Percentiles rank a stretch among this genome's conserved stretches.
Conservation (phyloP, 2,888 invertebrate species). For the Luperina testacea region DNA sequence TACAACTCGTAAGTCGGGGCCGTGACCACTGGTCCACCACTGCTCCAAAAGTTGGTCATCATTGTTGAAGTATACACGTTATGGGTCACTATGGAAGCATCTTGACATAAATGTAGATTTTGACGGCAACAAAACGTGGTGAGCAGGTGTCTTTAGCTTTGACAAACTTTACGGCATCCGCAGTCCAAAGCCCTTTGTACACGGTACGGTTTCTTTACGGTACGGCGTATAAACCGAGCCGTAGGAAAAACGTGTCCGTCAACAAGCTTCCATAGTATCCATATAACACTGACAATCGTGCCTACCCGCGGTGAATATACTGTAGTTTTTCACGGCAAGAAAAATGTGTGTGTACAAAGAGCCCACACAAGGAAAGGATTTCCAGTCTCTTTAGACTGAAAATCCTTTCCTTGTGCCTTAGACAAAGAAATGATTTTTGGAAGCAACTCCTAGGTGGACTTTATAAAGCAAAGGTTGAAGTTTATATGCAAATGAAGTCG, state of each 20-base stretch:
- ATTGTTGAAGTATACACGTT: background rate
- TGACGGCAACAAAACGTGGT: background rate
- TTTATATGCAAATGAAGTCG: background rate
- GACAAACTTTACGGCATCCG: background rate
- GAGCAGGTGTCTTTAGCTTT: background rate
- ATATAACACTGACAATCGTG: no score
- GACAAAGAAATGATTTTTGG: background rate
- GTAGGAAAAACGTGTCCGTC: no score
- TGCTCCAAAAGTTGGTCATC: background rate
- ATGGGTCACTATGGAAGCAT: background rate
- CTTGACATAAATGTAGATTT: background rate
- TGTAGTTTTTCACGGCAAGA: no score
- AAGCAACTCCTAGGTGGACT: background rate
- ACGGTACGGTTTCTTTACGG: no score
- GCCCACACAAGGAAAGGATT: no score
- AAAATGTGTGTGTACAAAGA: no score
- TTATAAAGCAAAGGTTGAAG: background rate
- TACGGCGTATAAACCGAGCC: no score
- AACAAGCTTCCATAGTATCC: no score
- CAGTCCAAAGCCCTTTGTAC: no score
- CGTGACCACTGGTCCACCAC: background rate
- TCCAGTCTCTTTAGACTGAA: no score
- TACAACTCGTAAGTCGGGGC: background rate
- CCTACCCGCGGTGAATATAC: no score
- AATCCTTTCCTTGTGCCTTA: no score